Conservation (phyloP, 2,888 invertebrate species). For the Tiphia femorata region DNA sequence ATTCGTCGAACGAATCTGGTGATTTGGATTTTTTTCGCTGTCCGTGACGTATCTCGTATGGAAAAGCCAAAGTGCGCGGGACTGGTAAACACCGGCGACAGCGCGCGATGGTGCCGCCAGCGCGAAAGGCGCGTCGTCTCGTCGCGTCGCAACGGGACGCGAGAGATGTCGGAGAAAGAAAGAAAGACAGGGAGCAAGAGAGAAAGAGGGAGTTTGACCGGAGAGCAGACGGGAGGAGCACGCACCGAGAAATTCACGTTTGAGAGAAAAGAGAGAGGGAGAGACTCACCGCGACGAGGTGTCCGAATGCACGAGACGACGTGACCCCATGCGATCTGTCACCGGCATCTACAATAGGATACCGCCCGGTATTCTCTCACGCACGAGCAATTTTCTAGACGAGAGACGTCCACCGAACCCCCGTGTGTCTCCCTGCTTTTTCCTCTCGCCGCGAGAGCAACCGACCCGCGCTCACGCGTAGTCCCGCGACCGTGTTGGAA, state of each 20-base stretch:
- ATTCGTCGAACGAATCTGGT: no score
- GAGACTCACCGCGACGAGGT: not conserved
- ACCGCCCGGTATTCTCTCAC: not conserved
- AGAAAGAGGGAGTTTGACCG: no score
- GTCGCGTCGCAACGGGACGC: no score
- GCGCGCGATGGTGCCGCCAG: slow-evolving; percentile 11
- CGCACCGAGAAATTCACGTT: not conserved
- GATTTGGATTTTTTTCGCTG: no score
- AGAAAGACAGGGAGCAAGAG: no score
- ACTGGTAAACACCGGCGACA: slow-evolving; percentile 38
- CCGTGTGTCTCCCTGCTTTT: not conserved
- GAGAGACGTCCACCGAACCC: not conserved
- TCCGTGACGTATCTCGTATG: no score
- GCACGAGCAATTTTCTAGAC: not conserved
- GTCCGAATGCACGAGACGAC: not conserved
- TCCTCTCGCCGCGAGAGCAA: no score
- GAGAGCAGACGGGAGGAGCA: no score
- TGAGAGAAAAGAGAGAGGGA: not conserved
- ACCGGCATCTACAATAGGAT: not conserved
- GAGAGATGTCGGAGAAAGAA: no score
- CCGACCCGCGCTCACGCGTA: not conserved
- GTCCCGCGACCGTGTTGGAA: slow-evolving; percentile 21
- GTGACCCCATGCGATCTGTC: not conserved
- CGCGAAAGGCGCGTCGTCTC: not conserved
- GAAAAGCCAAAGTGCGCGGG: no score